Base-by-base conservation (phyloP, 1,140 invertebrate genomes). In the Hesperophylax magnus region DNA sequence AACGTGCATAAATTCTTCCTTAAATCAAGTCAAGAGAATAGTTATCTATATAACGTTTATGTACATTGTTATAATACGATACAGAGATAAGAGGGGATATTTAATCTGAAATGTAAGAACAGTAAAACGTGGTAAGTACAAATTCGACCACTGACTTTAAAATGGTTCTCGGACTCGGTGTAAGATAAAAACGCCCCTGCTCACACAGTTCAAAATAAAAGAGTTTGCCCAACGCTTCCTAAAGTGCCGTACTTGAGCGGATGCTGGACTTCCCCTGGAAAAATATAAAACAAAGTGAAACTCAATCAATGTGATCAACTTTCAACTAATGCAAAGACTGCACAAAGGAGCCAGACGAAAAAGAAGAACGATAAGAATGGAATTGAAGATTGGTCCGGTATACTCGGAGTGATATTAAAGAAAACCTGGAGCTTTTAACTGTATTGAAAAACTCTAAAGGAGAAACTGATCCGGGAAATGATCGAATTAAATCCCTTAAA, bases 381-480 rank as follows among this genome's bases (percentile, higher is more conserved):
- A 17, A 31, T 31, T 6, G 63, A 67, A 67, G 63, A 31, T 67
- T 11, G 63, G 24, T 27, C 63, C 24, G n/a, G 22, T 72, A 9
- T 72, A 20, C 34, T 52, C n/a, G 17, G 52, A 72, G 69, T 72
- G 9, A 54, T 71, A 52, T 71, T 71, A 71, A 34, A 27, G 52
- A 53, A 53, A 72, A 72, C 69, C 69, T n/a, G 47, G 17, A 20
- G 69, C 69, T 72, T 72, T 72, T 72, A 72, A 54, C 34, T 31
- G 69, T 72, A 72, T 72, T 72, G 69, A 47, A 72, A 72, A 72
- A 72, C 69, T 53, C n/a, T 72, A 72, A 72, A 31, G 69, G 69
- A 34, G 39, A 72, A 72, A 72, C 69, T 72, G 69, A 22, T 53
- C 34, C 7, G 24, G 39, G 18, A 47, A n/a, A 53, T 72, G 69